phyloP scores from a whole-genome alignment of 2,113 vertebrate genomes.

The Tetraodon nigroviridis region DNA sequence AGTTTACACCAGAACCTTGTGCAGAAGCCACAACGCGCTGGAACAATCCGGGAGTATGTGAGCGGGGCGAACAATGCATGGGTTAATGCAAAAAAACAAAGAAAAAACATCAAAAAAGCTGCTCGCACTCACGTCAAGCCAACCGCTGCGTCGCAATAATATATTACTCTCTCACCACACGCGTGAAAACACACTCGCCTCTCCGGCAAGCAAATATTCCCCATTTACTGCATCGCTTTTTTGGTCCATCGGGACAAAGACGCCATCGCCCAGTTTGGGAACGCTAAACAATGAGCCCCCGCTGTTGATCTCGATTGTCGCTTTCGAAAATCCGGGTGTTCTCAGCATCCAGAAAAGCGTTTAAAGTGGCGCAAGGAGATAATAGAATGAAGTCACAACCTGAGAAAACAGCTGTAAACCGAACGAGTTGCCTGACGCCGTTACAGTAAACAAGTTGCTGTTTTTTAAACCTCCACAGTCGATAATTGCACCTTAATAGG shows the following conservation, averaged over 20 bases:
- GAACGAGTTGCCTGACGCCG: slow-evolving; percentile 13
- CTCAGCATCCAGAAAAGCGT: slow-evolving; percentile 14
- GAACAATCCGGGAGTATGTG: slow-evolving; percentile 1
- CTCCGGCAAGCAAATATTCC: slow-evolving; percentile 33
- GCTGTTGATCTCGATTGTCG: slow-evolving; percentile 56
- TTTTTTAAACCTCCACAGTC: slow-evolving; percentile 38
- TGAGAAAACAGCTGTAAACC: slow-evolving; percentile 29
- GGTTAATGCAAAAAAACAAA: not conserved
- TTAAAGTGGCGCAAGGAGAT: slow-evolving; percentile 11
- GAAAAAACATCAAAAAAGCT: too few species aligned
- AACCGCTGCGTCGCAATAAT: slow-evolving; percentile 10
- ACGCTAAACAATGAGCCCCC: slow-evolving; percentile 19
- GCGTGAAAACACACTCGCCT: slow-evolving; percentile 1
- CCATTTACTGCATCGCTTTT: slow-evolving; percentile 14
- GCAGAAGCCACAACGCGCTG: slow-evolving; percentile 11
- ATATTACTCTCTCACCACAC: slow-evolving; percentile 17
- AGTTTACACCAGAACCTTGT: slow-evolving; percentile 6
- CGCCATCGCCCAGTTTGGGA: slow-evolving; percentile 7
- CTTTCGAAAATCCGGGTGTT: slow-evolving; percentile 22
- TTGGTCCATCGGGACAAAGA: slow-evolving; percentile 38
- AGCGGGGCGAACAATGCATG: not conserved
- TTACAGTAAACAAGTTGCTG: slow-evolving; percentile 18
- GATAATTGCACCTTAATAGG: slow-evolving; percentile 43
- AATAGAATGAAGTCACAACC: slow-evolving; percentile 17
- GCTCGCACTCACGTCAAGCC: too few species aligned